These are phyloP conservation scores for Laspeyria flexula DNA, from an alignment of 2,888 invertebrate genomes.

Conservation along the genomic window DNA sequence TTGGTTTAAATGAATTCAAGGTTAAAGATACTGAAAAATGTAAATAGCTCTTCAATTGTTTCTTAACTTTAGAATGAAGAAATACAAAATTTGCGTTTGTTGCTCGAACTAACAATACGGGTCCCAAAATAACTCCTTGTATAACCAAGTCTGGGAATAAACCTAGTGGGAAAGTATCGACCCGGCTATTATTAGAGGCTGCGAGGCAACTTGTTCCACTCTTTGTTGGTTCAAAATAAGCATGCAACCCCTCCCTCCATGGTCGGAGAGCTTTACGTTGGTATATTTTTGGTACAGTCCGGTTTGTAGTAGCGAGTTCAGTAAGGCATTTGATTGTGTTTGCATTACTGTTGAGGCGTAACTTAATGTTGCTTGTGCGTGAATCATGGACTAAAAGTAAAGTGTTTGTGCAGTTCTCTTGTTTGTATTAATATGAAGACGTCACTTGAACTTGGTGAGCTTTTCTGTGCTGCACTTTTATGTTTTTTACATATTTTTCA, in stretches of 20 bases:
- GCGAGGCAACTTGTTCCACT: constrained; percentile 65
- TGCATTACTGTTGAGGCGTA: constrained; percentile 27
- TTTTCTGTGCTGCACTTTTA: too few species aligned
- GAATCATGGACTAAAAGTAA: constrained; percentile 19
- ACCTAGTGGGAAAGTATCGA: constrained; percentile 71
- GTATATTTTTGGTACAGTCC: constrained; percentile 44
- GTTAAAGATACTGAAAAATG: constrained; percentile 6
- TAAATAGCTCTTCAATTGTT: constrained; percentile 4
- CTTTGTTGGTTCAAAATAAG: constrained; percentile 74
- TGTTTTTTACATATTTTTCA: background rate
- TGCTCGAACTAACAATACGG: constrained; percentile 56
- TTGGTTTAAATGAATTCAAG: constrained; percentile 16
- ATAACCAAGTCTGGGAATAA: constrained; percentile 69
- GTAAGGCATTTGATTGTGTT: constrained; percentile 38
- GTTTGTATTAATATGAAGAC: constrained; percentile 8
- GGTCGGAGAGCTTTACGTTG: constrained; percentile 46
- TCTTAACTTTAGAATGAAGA: constrained; percentile 15
- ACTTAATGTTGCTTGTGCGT: constrained; percentile 27
- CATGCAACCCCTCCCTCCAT: constrained; percentile 54
- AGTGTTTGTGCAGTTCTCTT: constrained; percentile 6
- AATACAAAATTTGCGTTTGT: constrained; percentile 23
- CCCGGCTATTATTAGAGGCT: constrained; percentile 65
- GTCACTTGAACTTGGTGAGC: constrained; percentile 12
- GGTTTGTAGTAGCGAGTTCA: constrained; percentile 30
- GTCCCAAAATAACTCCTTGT: constrained; percentile 69